These are phyloP conservation scores for Eupithecia pulchellata DNA, from an alignment of 2,888 invertebrate genomes.

Conservation along the genomic window DNA sequence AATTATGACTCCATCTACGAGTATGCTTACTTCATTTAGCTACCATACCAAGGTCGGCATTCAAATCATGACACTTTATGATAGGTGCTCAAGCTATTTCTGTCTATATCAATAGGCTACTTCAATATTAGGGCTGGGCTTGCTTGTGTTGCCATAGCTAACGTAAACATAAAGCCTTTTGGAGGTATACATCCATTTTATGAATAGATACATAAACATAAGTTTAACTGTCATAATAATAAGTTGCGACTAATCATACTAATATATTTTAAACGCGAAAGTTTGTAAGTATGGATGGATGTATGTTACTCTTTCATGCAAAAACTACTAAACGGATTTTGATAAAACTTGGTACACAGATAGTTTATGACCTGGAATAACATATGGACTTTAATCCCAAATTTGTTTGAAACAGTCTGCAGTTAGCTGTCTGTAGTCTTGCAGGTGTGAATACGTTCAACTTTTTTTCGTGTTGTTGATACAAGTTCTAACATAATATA, in stretches of 20 bases:
- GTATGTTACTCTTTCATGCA: no score
- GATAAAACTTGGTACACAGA: no score
- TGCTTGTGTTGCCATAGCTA: slow-evolving; percentile 12
- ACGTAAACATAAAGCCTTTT: not conserved
- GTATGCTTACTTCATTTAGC: slow-evolving; percentile 6
- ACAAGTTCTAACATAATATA: no score
- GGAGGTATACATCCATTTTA: not conserved
- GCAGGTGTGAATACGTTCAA: no score
- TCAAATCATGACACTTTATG: slow-evolving; percentile 32
- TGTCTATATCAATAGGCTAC: slow-evolving; percentile 39
- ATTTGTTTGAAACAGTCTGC: no score
- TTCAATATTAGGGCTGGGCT: slow-evolving; percentile 32
- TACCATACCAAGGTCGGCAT: slow-evolving; percentile 37
- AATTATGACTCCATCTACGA: slow-evolving; percentile 2
- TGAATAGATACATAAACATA: not conserved
- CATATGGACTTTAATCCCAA: no score
- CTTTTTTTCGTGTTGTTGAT: no score
- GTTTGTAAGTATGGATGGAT: no score
- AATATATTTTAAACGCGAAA: no score
- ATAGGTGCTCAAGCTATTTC: slow-evolving; percentile 36
- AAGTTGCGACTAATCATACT: not conserved
- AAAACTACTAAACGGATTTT: no score
- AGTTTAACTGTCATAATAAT: not conserved
- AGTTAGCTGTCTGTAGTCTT: no score
- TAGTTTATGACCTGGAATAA: no score